Evolutionary conservation across 2,113 vertebrate species (phyloP), one percentile per base, ranked within the genome.

Genomic region (Plotosus lineatus): DNA sequence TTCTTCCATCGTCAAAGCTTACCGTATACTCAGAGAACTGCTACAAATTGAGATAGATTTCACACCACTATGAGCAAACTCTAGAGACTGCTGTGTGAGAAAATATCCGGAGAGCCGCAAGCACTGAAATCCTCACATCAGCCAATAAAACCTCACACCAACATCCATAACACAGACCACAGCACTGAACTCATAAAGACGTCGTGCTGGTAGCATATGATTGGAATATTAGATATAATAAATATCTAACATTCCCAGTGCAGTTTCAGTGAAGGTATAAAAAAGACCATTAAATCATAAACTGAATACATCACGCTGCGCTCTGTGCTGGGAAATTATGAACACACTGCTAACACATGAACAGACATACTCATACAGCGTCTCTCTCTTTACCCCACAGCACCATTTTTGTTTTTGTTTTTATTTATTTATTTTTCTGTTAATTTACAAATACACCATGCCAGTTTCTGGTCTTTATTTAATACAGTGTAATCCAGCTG

Each of bases 391-490:
- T 73, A 73, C 19, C 17, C 12, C 28, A 14, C 7, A 6, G 28
- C 28, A 33, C 66, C 63, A 44, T 75, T 38, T 60, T 14, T 56
- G 31, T 77, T 61, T 61, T 44, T 40, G 51, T 53, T 50, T 7
- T 14, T 33, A 60, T 36, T n/a, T n/a, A n/a, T n/a, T n/a, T 40
- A 44, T 38, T 61, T 78, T 48, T 36, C 11, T 73, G n/a, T n/a
- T 77, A 63, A 53, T 72, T 51, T 44, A 4, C 50, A 38, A 5
- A 44, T 9, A 75, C 58, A 10, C n/a, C 65, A 10, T 50, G 78
- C 65, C 40, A 55, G 55, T 26, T 77, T 74, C 42, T 85, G 75
- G 60, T 75, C 79, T 75, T 82, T 82, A 85, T 78, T 79, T 69
- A 69, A 69, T 44, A 46, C 33, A 60, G 14, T n/a, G 3, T 85